phyloP scores from a whole-genome alignment of 2,797 vertebrate species.

The Decapterus maruadsi region DNA sequence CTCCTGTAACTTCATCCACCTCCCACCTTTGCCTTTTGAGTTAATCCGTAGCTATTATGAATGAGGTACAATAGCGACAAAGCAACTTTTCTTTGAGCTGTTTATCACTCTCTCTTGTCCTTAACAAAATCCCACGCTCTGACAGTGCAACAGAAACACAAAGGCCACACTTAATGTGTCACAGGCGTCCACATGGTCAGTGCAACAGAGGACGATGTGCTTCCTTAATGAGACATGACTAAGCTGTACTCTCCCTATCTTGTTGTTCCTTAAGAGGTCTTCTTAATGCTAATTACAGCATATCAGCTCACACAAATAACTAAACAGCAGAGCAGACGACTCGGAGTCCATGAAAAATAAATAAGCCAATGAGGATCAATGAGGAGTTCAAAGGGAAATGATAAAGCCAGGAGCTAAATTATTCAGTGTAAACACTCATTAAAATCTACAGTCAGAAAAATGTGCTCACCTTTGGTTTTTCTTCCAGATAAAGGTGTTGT shows the following conservation, averaged over 20 bases:
- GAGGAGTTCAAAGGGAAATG: background rate
- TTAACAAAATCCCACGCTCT: constrained; percentile 18
- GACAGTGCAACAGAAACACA: constrained; percentile 3
- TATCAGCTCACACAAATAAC: constrained; percentile 25
- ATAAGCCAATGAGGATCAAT: background rate
- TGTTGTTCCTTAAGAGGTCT: background rate
- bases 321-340: constrained; percentile 6
- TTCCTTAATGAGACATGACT: background rate
- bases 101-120: background rate
- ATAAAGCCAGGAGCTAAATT: background rate
- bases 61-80: background rate
- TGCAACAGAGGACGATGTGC: constrained; percentile 6
- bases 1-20: too few species aligned
- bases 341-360: background rate
- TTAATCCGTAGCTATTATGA: too few species aligned
- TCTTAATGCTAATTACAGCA: background rate
- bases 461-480: background rate
- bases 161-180: constrained; percentile 15
- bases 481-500: background rate
- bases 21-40: too few species aligned
- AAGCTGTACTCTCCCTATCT: background rate
- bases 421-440: background rate
- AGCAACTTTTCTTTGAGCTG: constrained; percentile 13
- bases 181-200: background rate
- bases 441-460: background rate